Percentiles rank a stretch among this genome's conserved stretches.
Evolutionary conservation across 2,797 vertebrate genomes (phyloP).

Genomic region (Spinibarbus caldwelli): DNA sequence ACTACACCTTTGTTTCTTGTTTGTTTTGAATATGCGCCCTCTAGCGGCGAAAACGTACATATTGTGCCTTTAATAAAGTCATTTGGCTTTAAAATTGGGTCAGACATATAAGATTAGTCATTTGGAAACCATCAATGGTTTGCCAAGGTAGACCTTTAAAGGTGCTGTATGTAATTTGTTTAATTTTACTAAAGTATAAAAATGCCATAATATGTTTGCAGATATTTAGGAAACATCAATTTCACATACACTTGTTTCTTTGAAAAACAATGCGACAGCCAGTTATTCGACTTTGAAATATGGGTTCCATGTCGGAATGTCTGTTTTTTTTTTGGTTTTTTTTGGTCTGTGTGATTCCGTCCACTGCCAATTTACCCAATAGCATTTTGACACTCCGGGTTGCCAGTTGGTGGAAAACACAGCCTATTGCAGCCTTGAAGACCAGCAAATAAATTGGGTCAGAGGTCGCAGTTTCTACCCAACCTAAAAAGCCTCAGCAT

Average conservation of each 20-base stretch:
- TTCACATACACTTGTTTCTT: background rate
- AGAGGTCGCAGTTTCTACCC: no score
- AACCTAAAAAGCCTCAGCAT: no score
- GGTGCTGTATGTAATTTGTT: background rate
- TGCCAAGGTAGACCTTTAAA: background rate
- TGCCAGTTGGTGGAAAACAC: no score
- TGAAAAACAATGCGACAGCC: background rate
- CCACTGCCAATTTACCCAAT: no score
- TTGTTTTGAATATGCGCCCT: no score
- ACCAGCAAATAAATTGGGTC: no score
- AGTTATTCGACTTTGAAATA: background rate
- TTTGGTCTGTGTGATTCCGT: background rate
- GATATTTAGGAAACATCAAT: background rate
- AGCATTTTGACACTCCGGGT: no score
- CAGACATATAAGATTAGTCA: background rate
- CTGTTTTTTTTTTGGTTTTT: background rate
- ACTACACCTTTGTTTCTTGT: no score
- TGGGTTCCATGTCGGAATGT: background rate
- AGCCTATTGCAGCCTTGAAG: no score
- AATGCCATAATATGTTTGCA: background rate
- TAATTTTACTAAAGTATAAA: background rate
- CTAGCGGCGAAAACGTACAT: no score
- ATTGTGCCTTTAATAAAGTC: background rate
- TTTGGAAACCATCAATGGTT: background rate
- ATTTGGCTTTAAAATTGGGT: background rate